Base-by-base conservation (phyloP, 2,113 vertebrate genomes). In the Gavia stellata region DNA sequence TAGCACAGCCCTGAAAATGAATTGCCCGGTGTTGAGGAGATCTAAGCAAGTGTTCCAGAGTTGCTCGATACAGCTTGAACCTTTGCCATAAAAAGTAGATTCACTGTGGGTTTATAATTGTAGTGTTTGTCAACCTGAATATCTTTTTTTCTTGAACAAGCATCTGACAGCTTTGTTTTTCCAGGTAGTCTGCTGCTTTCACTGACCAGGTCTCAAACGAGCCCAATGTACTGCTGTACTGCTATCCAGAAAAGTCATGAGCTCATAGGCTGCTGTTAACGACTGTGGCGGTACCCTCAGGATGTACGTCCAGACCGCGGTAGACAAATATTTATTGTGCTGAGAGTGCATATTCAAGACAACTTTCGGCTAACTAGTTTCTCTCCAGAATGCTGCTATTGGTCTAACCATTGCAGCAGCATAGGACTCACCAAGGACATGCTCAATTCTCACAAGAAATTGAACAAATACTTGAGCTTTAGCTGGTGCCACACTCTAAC, bases 71-170 rank as follows among this genome's bases (percentile, higher is more conserved):
- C n/a, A 81, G 34, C 28, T 56, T 80, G n/a, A 81, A n/a, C 17
- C 28, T 62, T 81, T 56, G 33, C 44, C 34, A 44, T 38, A 56
- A 52, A 58, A n/a, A 31, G 33, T 19, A 38, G 40, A 50, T 63
- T 50, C 52, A 72, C 14, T 6, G 1, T 0, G 1, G 17, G 16
- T 38, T 56, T 65, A 13, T n/a, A 66, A 28, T 1, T 29, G 55
- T 24, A 53, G 29, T 12, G 38, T 79, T 45, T 58, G 10, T 49
- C 72, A 72, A 50, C 18, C 17, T 47, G 38, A 52, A 15, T n/a
- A 15, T 44, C 17, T 36, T 34, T 38, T 42, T 70, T 52, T 42
- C 52, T 59, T 36, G 50, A 66, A 38, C 16, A 72, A 66, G 14
- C 31, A 12, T 28, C 33, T 8, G 25, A 58, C 17, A 78, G 20